Conservation (phyloP, 2,888 invertebrate genomes). For the Philopedon plagiatum region DNA sequence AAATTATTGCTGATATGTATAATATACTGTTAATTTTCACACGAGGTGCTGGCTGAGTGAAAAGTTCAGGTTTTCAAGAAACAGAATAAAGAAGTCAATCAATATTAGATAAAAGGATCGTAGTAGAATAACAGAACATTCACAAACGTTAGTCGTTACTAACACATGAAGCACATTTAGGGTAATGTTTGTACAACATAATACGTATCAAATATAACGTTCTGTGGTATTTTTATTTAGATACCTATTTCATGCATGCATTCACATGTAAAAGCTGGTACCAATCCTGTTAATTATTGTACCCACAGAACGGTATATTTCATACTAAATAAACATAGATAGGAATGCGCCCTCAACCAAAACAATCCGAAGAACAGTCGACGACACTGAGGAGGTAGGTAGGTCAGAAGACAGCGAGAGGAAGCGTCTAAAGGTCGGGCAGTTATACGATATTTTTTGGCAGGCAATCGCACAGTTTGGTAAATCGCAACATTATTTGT, state of each 20-base stretch:
- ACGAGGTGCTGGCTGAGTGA: conserved; percentile 17
- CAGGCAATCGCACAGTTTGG: conserved; percentile 8
- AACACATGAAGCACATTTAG: conserved; percentile 19
- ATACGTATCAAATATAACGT: conserved; percentile 6
- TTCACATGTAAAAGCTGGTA: too few relatives aligned
- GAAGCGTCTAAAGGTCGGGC: conserved; percentile 33
- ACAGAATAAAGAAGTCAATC: not conserved
- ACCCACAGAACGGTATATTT: conserved; percentile 13
- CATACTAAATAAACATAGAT: conserved; percentile 19
- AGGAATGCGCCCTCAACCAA: conserved; percentile 41
- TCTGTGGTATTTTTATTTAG: not conserved
- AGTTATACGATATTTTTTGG: conserved; percentile 2
- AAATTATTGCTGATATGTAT: not conserved
- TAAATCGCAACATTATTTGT: not conserved
- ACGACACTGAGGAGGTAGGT: conserved; percentile 41
- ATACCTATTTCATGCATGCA: too few relatives aligned
- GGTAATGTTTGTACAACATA: conserved; percentile 4
- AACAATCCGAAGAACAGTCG: conserved; percentile 36
- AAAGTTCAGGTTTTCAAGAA: conserved; percentile 25
- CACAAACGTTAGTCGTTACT: conserved; percentile 33
- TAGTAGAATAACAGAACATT: conserved; percentile 1
- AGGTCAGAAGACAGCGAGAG: conserved; percentile 46
- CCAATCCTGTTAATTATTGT: too few relatives aligned
- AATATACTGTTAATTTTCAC: conserved; percentile 3
- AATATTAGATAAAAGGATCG: not conserved